Evolutionary conservation across 2,888 invertebrate species (phyloP).

Genomic region (Miltochrista miniata): DNA sequence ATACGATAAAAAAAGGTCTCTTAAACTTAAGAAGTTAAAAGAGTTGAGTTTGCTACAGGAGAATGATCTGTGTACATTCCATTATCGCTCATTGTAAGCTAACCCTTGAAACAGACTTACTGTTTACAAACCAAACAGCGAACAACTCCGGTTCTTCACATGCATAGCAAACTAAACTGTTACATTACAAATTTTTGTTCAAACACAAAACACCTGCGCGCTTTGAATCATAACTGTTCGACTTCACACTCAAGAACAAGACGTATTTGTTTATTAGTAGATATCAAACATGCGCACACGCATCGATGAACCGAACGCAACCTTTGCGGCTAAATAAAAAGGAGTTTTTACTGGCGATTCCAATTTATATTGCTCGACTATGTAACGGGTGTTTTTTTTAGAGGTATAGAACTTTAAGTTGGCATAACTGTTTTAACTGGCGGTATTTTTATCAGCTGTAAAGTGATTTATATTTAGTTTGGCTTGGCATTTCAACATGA

Average conservation of each 20-base stretch:
- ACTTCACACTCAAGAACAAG: background rate
- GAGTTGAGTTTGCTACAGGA: background rate
- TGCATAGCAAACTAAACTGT: background rate
- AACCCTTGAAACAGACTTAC: background rate
- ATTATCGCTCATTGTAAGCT: too few relatives aligned
- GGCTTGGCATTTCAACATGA: too few relatives aligned
- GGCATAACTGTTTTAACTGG: too few relatives aligned
- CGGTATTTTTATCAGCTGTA: too few relatives aligned
- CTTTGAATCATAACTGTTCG: background rate
- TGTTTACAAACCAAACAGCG: background rate
- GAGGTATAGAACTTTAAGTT: too few relatives aligned
- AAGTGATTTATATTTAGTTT: too few relatives aligned
- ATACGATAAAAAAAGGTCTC: too few relatives aligned
- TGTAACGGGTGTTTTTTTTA: too few relatives aligned
- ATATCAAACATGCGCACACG: conserved; percentile 21
- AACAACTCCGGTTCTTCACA: background rate
- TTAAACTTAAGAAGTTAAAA: background rate
- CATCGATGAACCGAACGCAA: too few relatives aligned
- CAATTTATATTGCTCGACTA: too few relatives aligned
- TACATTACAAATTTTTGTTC: background rate
- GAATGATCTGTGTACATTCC: background rate
- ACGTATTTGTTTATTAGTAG: background rate
- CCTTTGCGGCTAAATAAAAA: too few relatives aligned
- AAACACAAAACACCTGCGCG: background rate
- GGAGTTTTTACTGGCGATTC: too few relatives aligned